Evolutionary conservation across 2,113 vertebrate genomes (phyloP).

Genomic region (Probosciger aterrimus): DNA sequence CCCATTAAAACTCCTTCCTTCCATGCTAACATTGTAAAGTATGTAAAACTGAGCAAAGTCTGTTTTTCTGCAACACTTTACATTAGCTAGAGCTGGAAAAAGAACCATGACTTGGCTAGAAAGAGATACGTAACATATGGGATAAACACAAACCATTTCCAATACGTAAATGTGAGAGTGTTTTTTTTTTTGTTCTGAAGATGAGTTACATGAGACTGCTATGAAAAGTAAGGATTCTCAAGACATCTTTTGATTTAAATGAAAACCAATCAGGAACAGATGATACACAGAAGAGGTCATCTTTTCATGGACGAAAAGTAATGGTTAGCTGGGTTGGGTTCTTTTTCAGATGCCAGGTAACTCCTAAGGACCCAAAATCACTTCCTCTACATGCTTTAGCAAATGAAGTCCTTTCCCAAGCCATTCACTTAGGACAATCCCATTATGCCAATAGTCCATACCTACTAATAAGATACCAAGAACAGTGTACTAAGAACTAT

Average conservation of each 20-base stretch:
- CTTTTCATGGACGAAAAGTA: neutral
- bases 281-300: neutral
- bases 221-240: neutral
- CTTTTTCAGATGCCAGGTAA: neutral
- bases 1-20: neutral
- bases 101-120: neutral
- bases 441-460: neutral
- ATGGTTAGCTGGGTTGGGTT: neutral
- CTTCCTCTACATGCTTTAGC: neutral
- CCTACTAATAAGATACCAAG: neutral
- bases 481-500: neutral
- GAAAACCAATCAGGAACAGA: neutral
- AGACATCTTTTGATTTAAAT: neutral
- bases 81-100: neutral
- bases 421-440: neutral
- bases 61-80: neutral
- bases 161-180: accelerated
- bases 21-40: neutral
- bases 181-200: neutral
- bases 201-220: neutral
- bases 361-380: neutral
- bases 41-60: neutral
- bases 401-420: neutral
- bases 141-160: neutral
- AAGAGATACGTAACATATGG: neutral